Percentiles rank a stretch among this genome's conserved stretches.
phyloP scores from a whole-genome alignment of 2,888 invertebrate genomes.

The Dorcus parallelipipedus region DNA sequence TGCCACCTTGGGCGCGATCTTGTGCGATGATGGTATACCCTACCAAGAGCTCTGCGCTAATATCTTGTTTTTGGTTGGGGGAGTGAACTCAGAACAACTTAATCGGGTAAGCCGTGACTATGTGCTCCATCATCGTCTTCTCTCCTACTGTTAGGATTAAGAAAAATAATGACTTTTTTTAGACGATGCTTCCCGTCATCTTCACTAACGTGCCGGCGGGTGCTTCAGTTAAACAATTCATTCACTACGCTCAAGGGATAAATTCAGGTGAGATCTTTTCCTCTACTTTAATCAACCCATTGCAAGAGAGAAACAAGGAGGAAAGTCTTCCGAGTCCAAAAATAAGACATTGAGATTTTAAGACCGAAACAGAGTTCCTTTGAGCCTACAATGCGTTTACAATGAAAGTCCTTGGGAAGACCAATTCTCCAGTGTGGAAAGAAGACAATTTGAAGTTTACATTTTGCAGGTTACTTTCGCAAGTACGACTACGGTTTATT shows the following conservation, averaged over 20 bases:
- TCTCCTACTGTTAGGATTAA: not conserved
- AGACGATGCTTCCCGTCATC: conserved; percentile 41
- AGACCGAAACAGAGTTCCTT: too few relatives aligned
- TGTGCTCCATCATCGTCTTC: too few relatives aligned
- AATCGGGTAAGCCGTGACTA: conserved; percentile 19
- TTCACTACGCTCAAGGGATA: conserved; percentile 69
- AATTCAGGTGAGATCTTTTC: conserved; percentile 33
- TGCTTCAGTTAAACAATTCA: conserved; percentile 58
- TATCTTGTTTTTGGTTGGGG: conserved; percentile 12
- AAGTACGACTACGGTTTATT: conserved; percentile 47
- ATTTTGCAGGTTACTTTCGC: conserved; percentile 32
- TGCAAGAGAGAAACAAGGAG: too few relatives aligned
- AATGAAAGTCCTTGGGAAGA: too few relatives aligned
- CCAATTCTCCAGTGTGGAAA: not conserved
- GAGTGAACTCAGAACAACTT: conserved; percentile 20
- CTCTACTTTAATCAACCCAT: too few relatives aligned
- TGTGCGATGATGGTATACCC: conserved; percentile 3
- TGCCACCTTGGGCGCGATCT: not conserved
- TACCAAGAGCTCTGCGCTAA: conserved; percentile 17
- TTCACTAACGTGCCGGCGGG: conserved; percentile 41
- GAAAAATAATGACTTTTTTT: not conserved
- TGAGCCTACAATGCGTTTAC: too few relatives aligned
- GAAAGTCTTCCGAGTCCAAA: too few relatives aligned
- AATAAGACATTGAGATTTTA: too few relatives aligned
- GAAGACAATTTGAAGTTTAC: not conserved